Conservation (phyloP, 2,797 vertebrate genomes). For the Onychomys arenicola region DNA sequence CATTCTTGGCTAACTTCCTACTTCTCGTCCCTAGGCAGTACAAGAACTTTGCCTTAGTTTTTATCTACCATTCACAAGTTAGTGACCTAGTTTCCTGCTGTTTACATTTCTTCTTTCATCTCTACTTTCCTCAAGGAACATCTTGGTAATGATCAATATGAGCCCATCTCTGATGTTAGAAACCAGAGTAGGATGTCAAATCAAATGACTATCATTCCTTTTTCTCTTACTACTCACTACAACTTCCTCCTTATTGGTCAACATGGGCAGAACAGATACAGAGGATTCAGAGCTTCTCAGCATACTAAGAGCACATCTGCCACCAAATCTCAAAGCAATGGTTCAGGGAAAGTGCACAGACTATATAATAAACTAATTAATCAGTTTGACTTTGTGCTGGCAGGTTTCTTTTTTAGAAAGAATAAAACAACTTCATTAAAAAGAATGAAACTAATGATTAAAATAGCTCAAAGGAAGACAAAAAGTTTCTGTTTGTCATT, state of each 20-base stretch:
- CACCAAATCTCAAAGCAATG: conserved; percentile 56
- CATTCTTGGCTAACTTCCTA: not conserved
- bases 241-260: not conserved
- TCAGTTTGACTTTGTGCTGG: not conserved
- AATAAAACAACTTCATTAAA: conserved; percentile 44
- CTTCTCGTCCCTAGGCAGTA: not conserved
- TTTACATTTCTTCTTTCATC: not conserved
- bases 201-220: not conserved
- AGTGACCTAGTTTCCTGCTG: not conserved
- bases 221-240: conserved; percentile 8
- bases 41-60: conserved; percentile 1
- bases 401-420: conserved; percentile 22
- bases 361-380: conserved; percentile 5
- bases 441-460: conserved; percentile 40
- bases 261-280: not conserved
- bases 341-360: not conserved
- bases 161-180: not conserved
- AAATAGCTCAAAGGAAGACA: conserved; percentile 25
- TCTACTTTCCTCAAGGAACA: not conserved
- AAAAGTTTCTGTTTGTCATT: conserved; percentile 27
- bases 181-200: not conserved
- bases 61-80: not conserved
- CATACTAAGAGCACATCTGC: not conserved
- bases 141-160: not conserved
- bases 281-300: not conserved